Evolutionary conservation across 2,888 invertebrate species (phyloP), one percentile per base, ranked within the genome.

Genomic region (Mellilla xanthometata): DNA sequence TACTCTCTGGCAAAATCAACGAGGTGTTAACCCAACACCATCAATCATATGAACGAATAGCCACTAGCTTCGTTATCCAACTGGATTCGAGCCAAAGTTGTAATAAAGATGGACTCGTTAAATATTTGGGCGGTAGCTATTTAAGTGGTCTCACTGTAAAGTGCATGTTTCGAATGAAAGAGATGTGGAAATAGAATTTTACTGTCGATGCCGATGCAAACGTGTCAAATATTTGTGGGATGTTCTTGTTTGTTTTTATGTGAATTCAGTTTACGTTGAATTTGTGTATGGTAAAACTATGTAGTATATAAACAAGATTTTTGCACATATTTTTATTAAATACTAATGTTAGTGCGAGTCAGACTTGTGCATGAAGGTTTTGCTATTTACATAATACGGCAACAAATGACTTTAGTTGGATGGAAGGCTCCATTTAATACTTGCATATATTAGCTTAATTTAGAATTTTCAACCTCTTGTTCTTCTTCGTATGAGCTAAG

Each of bases 21-120:
- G 80, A 85, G 85, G 86, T 86, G 86, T 81, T 83, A 81, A 81
- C 74, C 78, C 74, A 74, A 70, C 72, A 70, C 83, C 73, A 89
- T 88, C 86, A 86, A 88, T 89, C 88, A 89, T 55, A 52, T 50
- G 32, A 54, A 45, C 49, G 59, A 67, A 67, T 65, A 69, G 65
- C 63, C 65, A 67, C 72, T 58, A 58, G 62, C 65, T 74, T 76
- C 75, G 77, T 79, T 79, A 78, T 74, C 70, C 68, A 63, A 64
- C 72, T 88, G 87, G 86, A 82, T 62, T 58, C 52, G 59, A 74
- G 85, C 87, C 87, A 88, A 85, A 84, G 76, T 72, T 75, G 79
- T 85, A 77, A 84, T 85, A 81, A 85, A 85, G 76, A 77, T 61
- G 61, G 58, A 72, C 81, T 81, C 80, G 81, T 85, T 86, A 81